These are phyloP conservation scores for Diabrotica virgifera DNA, from an alignment of 1,140 invertebrate genomes.

Conservation along the genomic window DNA sequence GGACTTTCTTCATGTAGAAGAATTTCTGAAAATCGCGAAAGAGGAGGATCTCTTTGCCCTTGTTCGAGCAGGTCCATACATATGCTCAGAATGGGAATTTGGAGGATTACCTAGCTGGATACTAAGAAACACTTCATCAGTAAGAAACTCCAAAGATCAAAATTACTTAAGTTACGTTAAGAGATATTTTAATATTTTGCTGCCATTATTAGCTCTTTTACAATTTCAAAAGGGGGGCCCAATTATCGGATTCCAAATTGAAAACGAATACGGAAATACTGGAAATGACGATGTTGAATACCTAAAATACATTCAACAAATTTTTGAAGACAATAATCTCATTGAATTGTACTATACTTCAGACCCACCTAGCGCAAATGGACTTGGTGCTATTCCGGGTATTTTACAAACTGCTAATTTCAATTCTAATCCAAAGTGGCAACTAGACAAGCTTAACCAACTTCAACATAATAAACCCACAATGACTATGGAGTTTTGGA, in stretches of 20 bases:
- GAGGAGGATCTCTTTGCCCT: conserved; percentile 80
- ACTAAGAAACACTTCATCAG: conserved; percentile 35
- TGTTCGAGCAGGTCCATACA: conserved; percentile 87
- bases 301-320: conserved; percentile 48
- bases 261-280: conserved; percentile 57
- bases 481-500: conserved; percentile 58
- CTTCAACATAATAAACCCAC: conserved; percentile 48
- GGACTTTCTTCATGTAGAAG: conserved; percentile 51
- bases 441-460: not conserved
- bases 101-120: conserved; percentile 40
- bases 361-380: conserved; percentile 42
- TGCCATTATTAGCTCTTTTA: conserved; percentile 52
- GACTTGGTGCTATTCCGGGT: conserved; percentile 15
- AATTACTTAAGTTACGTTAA: conserved; percentile 51
- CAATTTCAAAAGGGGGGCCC: conserved; percentile 57
- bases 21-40: conserved; percentile 75
- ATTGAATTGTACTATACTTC: conserved; percentile 55
- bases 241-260: conserved; percentile 54
- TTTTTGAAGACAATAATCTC: conserved; percentile 47
- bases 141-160: conserved; percentile 51
- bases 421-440: not conserved
- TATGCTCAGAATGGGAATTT: conserved; percentile 80
- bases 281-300: conserved; percentile 46
- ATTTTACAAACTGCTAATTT: conserved; percentile 8
- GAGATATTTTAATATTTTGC: conserved; percentile 51